Base-by-base conservation (phyloP, 2,797 vertebrate genomes). In the Malacoctenus gilli region DNA sequence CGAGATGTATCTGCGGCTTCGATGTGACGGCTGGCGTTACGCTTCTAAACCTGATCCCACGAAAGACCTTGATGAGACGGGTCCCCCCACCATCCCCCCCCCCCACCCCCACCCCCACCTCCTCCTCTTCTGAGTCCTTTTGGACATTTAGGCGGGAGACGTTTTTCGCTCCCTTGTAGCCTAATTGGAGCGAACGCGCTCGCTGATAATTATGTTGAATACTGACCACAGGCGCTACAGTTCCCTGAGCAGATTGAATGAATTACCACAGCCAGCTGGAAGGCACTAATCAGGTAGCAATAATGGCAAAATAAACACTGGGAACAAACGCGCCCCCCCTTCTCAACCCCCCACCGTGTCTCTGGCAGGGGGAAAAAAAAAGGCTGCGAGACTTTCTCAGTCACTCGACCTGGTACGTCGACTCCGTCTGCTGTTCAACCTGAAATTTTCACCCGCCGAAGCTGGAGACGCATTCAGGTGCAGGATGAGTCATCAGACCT, bases 121-220 rank as follows among this genome's bases (percentile, higher is more conserved):
- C 15, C 9, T 5, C 16, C 16, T 10, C 22, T 5, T 42, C 9
- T 28, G 25, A 28, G 25, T 28, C 25, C 2, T 28, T n/a, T 12
- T 21, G 30, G 39, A 35, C 5, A 16, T 35, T 2, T 19, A n/a
- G 9, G 14, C 10, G 2, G 15, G n/a, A 0, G 4, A 7, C 28
- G 43, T 41, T 13, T 21, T 38, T 9, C 4, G 30, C 42, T 25
- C 37, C 21, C 21, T 41, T 16, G 41, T 48, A n/a, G 23, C 48
- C 25, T 56, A 49, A 67, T 44, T 62, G 21, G 42, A 67, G 34
- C 2, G 41, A 42, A 50, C 52, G 20, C 12, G 30, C 2, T 19
- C 43, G 35, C 20, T 44, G 60, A 64, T 50, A 40, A 65, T 55
- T 42, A 59, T 25, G 52, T 34, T 30, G n/a, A 44, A 49, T 8